phyloP scores from a whole-genome alignment of 2,113 vertebrate genomes.

The Stomatorhinus ivindoensis region DNA sequence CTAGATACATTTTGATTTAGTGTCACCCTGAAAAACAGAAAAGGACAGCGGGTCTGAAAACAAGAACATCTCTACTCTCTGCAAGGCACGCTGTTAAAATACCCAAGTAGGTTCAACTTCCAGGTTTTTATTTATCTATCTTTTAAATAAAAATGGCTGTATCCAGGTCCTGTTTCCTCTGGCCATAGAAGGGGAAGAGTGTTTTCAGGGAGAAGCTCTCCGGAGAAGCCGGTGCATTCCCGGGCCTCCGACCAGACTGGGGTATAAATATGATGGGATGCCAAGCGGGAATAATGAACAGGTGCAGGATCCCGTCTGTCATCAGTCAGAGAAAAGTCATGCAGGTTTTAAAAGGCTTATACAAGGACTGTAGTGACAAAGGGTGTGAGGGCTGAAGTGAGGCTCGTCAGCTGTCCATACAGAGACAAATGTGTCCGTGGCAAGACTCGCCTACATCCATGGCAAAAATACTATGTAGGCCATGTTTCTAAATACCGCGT shows the following conservation, averaged over 20 bases:
- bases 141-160: background rate
- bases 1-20: background rate
- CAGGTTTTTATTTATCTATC: background rate
- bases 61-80: background rate
- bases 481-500: background rate
- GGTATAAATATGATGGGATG: slow-evolving; percentile 6
- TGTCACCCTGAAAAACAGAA: background rate
- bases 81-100: background rate
- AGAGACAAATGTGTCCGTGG: background rate
- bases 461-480: background rate
- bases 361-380: background rate
- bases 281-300: slow-evolving; percentile 9
- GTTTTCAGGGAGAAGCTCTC: background rate
- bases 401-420: background rate
- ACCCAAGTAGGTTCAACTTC: background rate
- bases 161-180: background rate
- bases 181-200: slow-evolving; percentile 9
- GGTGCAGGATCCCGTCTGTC: background rate
- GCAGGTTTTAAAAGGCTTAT: background rate
- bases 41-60: background rate
- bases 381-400: background rate
- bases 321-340: background rate
- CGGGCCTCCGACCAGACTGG: background rate
- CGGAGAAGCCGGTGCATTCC: background rate
- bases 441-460: background rate